Conservation (phyloP, 2,113 vertebrate species). For the Felis chaus region DNA sequence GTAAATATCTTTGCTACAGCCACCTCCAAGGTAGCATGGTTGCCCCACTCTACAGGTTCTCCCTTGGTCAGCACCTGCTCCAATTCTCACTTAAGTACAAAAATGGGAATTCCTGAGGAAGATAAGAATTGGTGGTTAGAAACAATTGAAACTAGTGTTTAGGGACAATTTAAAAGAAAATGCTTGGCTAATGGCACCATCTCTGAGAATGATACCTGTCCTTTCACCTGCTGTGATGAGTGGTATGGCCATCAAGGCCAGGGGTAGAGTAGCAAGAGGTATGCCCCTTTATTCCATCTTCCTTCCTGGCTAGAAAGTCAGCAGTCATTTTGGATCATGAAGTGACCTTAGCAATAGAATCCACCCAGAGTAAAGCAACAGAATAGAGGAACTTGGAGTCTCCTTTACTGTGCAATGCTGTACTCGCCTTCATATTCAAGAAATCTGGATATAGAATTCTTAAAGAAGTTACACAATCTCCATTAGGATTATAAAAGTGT, state of each 20-base stretch:
- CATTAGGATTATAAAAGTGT: background rate
- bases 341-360: background rate
- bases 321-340: background rate
- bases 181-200: background rate
- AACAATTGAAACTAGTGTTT: background rate
- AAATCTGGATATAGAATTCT: background rate
- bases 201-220: background rate
- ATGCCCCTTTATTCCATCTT: background rate
- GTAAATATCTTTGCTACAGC: background rate
- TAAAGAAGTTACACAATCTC: background rate
- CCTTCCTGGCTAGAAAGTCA: background rate
- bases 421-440: background rate
- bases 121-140: background rate
- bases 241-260: background rate
- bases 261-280: background rate
- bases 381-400: background rate
- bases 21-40: background rate
- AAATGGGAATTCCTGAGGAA: background rate
- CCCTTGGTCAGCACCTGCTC: background rate
- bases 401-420: background rate
- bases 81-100: background rate
- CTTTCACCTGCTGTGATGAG: background rate
- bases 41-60: too few species aligned
- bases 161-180: background rate
- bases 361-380: background rate